phyloP scores from a whole-genome alignment of 2,113 vertebrate species.

The Dicaeum eximium region DNA sequence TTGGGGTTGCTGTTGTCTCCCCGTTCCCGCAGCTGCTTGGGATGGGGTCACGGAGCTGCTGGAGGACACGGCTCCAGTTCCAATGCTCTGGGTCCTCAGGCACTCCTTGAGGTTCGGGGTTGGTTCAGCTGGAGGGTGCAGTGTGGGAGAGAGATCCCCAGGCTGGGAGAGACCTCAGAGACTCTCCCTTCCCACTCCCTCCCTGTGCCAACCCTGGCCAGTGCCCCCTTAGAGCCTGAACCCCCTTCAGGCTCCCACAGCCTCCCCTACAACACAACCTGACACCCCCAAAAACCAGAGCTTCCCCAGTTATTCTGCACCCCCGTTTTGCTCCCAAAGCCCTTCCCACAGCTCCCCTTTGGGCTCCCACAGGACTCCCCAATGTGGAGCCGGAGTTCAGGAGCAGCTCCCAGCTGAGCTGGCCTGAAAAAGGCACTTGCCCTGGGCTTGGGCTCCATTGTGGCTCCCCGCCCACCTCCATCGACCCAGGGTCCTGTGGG shows the following conservation, averaged over 20 bases:
- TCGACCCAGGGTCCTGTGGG: fast-evolving
- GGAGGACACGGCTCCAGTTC: neutral
- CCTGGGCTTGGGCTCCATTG: neutral
- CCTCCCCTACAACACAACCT: neutral
- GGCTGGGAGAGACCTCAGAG: neutral
- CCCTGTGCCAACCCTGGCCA: fast-evolving
- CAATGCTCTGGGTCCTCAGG: neutral
- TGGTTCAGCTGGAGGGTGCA: neutral
- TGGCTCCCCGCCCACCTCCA: neutral
- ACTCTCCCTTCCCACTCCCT: too few relatives aligned
- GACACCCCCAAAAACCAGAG: neutral
- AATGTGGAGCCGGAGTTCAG: fast-evolving
- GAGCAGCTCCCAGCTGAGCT: neutral
- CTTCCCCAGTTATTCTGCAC: neutral
- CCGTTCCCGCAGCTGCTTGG: too few relatives aligned
- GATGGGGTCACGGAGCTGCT: neutral
- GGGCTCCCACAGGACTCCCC: neutral
- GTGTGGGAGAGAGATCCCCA: neutral
- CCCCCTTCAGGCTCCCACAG: neutral
- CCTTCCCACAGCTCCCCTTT: neutral
- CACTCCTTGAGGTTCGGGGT: neutral
- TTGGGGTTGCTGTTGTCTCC: neutral
- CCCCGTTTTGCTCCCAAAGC: neutral
- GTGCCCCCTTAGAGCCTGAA: neutral
- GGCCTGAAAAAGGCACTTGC: neutral